Evolutionary conservation across 1,140 invertebrate species (phyloP).

Genomic region (Stenopsyche tienmushanensis): DNA sequence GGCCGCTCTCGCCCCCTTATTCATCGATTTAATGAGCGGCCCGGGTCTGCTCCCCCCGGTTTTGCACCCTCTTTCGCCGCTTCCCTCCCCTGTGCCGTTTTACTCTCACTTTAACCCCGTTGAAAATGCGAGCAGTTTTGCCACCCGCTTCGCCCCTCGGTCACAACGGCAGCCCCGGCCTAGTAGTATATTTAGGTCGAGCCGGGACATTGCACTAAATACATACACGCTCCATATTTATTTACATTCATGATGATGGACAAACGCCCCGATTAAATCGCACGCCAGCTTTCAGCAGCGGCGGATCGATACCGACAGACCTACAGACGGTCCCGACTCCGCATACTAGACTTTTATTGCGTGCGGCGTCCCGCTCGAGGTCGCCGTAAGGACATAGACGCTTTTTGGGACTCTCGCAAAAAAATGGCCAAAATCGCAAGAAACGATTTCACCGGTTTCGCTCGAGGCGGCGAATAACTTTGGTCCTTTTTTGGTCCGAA

Average conservation of each 20-base stretch:
- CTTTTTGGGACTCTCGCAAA: too few relatives aligned
- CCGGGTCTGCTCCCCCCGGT: background rate
- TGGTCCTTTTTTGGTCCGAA: too few relatives aligned
- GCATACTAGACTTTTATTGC: too few relatives aligned
- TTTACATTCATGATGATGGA: too few relatives aligned
- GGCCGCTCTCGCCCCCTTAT: background rate
- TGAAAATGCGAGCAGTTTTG: background rate
- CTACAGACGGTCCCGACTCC: too few relatives aligned
- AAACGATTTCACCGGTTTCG: too few relatives aligned
- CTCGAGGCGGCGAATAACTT: too few relatives aligned
- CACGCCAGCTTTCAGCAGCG: background rate
- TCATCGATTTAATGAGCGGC: constrained; percentile 8
- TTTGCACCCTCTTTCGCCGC: background rate
- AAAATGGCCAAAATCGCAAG: too few relatives aligned
- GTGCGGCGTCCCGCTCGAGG: too few relatives aligned
- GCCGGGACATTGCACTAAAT: constrained; percentile 8
- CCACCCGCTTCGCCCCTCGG: background rate
- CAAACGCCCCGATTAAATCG: background rate
- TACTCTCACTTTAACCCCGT: constrained; percentile 12
- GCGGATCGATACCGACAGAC: background rate
- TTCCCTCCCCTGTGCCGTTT: constrained; percentile 4
- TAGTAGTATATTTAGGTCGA: constrained; percentile 7
- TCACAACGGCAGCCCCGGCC: background rate
- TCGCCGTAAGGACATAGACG: too few relatives aligned
- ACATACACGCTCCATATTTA: background rate